Evolutionary conservation across 2,888 invertebrate species (phyloP).

Genomic region (Rhogogaster chlorosoma): DNA sequence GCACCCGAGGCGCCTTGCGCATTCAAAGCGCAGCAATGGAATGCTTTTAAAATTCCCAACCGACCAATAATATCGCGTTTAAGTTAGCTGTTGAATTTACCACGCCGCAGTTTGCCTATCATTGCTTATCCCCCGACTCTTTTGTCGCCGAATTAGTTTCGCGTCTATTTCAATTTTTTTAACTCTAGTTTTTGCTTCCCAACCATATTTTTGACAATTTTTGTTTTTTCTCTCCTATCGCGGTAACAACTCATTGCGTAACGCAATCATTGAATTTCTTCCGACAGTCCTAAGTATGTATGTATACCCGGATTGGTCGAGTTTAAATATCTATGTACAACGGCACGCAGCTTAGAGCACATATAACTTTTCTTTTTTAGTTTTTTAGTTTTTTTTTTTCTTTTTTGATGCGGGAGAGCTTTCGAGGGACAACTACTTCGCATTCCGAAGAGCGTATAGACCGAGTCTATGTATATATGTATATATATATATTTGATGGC

Average conservation of each 20-base stretch:
- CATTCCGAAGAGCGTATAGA: slow-evolving; percentile 38
- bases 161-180: neutral
- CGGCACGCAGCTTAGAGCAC: neutral
- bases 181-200: neutral
- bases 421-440: slow-evolving; percentile 46
- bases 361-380: neutral
- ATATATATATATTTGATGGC: neutral
- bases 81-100: slow-evolving; percentile 12
- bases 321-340: slow-evolving; percentile 10
- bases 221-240: neutral
- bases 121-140: neutral
- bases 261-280: neutral
- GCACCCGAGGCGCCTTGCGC: slow-evolving; percentile 49
- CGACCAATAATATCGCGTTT: slow-evolving; percentile 64
- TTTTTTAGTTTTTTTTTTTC: neutral
- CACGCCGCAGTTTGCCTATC: slow-evolving; percentile 14
- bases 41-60: slow-evolving; percentile 76
- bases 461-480: neutral
- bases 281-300: neutral
- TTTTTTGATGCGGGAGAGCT: neutral
- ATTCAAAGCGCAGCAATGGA: slow-evolving; percentile 66
- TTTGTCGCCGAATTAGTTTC: slow-evolving; percentile 25
- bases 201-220: neutral
- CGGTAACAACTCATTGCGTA: neutral
- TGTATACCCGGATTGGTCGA: neutral